A percentile compares a stretch with the other conserved stretches of the same genome.
These are phyloP conservation scores for Adelphocoris suturalis DNA, from an alignment of 2,888 invertebrate species.

Conservation along the genomic window DNA sequence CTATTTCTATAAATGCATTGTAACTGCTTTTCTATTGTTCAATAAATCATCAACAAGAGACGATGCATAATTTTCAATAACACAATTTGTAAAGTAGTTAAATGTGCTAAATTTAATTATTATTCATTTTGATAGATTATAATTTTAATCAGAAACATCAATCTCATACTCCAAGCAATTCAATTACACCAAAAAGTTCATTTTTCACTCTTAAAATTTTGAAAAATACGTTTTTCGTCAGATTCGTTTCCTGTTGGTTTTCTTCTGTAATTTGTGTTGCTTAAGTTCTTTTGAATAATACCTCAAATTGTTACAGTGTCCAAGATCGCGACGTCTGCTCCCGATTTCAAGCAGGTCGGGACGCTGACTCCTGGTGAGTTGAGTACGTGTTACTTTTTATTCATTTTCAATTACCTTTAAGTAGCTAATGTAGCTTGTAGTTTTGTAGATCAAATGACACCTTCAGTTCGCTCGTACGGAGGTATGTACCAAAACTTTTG, in stretches of 20 bases:
- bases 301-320: conserved; percentile 78
- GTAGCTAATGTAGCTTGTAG: conserved; percentile 4
- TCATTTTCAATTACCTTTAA: not conserved
- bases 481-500: not conserved
- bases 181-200: too few relatives aligned
- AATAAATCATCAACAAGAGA: not conserved
- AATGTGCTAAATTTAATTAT: too few relatives aligned
- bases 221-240: too few relatives aligned
- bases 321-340: conserved; percentile 84
- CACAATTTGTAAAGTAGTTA: too few relatives aligned
- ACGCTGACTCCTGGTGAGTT: conserved; percentile 89
- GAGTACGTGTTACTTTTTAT: conserved; percentile 43
- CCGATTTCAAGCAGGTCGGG: conserved; percentile 92
- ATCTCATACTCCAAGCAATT: too few relatives aligned
- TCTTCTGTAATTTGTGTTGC: not conserved
- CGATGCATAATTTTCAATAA: not conserved
- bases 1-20: not conserved
- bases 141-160: too few relatives aligned
- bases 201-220: too few relatives aligned
- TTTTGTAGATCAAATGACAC: not conserved
- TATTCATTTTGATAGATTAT: too few relatives aligned
- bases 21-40: not conserved
- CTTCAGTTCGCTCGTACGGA: not conserved
- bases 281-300: not conserved
- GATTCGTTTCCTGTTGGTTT: not conserved